Conservation (phyloP, 2,113 vertebrate species). For the Salvelinus alpinus region DNA sequence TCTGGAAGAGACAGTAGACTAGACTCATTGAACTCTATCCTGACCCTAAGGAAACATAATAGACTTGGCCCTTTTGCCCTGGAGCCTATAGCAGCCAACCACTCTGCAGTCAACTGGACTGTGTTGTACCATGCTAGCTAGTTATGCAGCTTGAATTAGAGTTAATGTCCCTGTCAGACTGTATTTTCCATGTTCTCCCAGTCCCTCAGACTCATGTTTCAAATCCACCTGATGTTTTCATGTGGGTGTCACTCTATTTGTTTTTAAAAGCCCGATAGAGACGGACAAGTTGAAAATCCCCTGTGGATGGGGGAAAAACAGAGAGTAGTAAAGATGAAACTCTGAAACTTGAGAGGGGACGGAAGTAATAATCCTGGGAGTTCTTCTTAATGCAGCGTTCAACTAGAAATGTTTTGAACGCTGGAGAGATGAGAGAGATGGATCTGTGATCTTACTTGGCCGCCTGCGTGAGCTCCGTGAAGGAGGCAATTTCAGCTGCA, state of each 20-base stretch:
- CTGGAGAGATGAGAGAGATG: constrained; percentile 5
- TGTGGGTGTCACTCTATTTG: neutral
- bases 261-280: neutral
- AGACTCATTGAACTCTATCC: too few relatives aligned
- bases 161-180: neutral
- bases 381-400: neutral
- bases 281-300: neutral
- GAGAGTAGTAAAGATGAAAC: neutral
- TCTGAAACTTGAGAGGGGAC: neutral
- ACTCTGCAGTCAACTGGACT: too few relatives aligned
- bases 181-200: neutral
- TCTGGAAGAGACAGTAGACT: too few relatives aligned
- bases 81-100: too few relatives aligned
- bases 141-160: neutral
- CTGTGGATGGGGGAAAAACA: neutral
- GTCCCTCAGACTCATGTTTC: neutral
- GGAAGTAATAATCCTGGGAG: neutral
- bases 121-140: neutral
- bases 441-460: constrained; percentile 3
- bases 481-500: constrained; percentile 36
- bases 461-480: constrained; percentile 5
- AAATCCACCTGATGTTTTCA: neutral
- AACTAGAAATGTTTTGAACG: constrained; percentile 1
- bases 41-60: too few relatives aligned
- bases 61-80: too few relatives aligned